Conservation (phyloP, 2,888 invertebrate species). For the Nesidiocoris tenuis region DNA sequence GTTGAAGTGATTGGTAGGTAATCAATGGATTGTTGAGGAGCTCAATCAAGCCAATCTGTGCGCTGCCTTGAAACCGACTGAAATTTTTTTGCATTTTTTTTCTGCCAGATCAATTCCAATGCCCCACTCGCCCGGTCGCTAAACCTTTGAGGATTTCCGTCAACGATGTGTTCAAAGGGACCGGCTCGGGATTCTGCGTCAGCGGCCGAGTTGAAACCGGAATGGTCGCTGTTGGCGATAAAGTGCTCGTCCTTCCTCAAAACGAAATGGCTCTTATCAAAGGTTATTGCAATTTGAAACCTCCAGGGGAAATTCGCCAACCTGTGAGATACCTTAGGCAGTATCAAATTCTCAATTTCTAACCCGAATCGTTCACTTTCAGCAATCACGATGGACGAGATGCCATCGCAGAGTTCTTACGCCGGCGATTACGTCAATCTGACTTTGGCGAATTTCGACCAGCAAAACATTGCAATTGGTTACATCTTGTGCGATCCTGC, state of each 20-base stretch:
- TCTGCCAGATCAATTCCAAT: constrained; percentile 71
- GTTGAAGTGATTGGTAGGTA: constrained; percentile 75
- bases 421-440: constrained; percentile 91
- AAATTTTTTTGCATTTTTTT: too few species aligned
- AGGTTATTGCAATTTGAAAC: constrained; percentile 59
- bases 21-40: too few species aligned
- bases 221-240: constrained; percentile 79
- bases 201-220: constrained; percentile 92
- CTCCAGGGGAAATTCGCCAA: too few species aligned
- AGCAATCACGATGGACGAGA: constrained; percentile 70
- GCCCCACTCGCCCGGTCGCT: constrained; percentile 80
- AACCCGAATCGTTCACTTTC: too few species aligned
- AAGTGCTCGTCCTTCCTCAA: constrained; percentile 80
- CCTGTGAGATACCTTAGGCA: too few species aligned
- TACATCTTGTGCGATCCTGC: constrained; percentile 81
- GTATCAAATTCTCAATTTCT: too few species aligned
- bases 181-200: constrained; percentile 85
- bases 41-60: too few species aligned
- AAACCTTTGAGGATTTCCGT: constrained; percentile 91
- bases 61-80: too few species aligned
- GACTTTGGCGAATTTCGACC: constrained; percentile 78
- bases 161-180: constrained; percentile 92
- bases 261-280: constrained; percentile 82
- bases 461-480: constrained; percentile 81
- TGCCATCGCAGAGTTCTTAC: constrained; percentile 71